phyloP scores from a whole-genome alignment of 2,113 vertebrate species.

The Corythaeola cristata region DNA sequence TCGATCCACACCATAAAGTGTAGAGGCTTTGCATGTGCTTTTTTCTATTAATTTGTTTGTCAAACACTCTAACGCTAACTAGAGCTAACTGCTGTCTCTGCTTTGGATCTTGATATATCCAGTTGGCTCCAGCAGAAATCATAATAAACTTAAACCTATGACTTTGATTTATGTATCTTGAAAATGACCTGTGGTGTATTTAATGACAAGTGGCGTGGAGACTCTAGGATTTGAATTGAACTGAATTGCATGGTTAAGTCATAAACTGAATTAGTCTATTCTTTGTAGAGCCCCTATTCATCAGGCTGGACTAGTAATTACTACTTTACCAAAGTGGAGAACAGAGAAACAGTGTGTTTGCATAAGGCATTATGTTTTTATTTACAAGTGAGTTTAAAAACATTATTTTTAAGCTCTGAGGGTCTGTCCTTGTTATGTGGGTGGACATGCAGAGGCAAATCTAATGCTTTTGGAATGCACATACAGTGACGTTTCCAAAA shows the following conservation, averaged over 20 bases:
- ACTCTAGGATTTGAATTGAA: background rate
- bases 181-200: background rate
- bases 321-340: background rate
- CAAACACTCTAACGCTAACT: background rate
- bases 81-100: background rate
- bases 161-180: constrained; percentile 16
- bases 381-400: constrained; percentile 20
- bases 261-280: background rate
- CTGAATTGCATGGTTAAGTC: background rate
- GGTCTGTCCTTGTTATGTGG: background rate
- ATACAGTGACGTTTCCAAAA: background rate
- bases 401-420: background rate
- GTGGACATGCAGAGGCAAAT: background rate
- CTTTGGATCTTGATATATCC: background rate
- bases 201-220: background rate
- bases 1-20: background rate
- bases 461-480: background rate
- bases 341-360: background rate
- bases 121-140: background rate
- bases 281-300: background rate
- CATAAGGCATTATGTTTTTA: background rate
- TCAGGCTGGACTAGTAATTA: background rate
- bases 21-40: background rate
- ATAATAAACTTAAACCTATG: background rate
- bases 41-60: background rate